Evolutionary conservation across 2,888 invertebrate genomes (phyloP), one percentile per base, ranked within the genome.

Genomic region (Axea sp.): DNA sequence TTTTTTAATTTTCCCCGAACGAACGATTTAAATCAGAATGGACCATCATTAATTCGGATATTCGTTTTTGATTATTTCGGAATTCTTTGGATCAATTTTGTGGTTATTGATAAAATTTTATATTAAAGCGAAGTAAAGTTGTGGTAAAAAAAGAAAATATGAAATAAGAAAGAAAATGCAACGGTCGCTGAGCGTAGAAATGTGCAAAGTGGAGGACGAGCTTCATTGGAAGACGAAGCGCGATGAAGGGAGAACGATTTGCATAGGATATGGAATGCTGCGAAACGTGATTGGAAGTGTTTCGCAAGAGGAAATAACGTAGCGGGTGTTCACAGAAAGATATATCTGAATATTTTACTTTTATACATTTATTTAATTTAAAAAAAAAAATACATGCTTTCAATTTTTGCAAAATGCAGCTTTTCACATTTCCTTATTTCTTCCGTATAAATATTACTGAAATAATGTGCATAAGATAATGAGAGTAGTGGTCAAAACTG

Each of bases 181-280:
- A 4, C 35, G 8, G 31, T 31, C n/a, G 33, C 33, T 31, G 15
- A 7, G 28, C 19, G 30, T 12, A 11, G 35, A 53, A 53, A 35
- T 41, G 43, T 43, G 37, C 45, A 28, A 37, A 37, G 43, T 19
- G 53, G 41, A 39, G 33, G 33, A 47, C 22, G 26, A 49, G 39
- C 26, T 35, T 17, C 33, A 14, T 8, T 28, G 33, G 9, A 55
- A 35, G 19, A 47, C 19, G 39, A 26, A 26, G 33, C 30, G 47
- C 30, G 31, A 49, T 37, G 49, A 68, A 59, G 49, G 43, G 59
- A 53, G 51, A 30, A 51, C 64, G 49, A 71, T 57, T 71, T 71
- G 71, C 71, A 71, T 64, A 57, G 64, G 71, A 57, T 64, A 57
- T 41, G 71, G 62, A 71, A 71, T 64, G 71, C 57, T 47, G 26